Percentiles rank a stretch among this genome's conserved stretches.
Evolutionary conservation across 2,888 invertebrate species (phyloP).

Genomic region (Aproaerema taeniolella): DNA sequence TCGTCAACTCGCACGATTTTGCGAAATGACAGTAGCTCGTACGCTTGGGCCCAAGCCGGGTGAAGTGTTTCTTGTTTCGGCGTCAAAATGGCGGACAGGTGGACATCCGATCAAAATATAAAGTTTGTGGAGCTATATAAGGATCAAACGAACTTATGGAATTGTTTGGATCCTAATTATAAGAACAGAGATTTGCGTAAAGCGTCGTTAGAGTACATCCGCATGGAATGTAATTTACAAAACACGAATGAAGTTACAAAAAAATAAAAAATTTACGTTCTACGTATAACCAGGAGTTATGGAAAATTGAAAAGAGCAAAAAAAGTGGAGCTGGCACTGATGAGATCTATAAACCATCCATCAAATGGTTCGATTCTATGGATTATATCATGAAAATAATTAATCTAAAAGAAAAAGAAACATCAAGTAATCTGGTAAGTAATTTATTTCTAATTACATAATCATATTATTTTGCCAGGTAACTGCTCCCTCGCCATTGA

Average conservation of each 20-base stretch:
- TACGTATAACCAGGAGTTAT: slow-evolving; percentile 21
- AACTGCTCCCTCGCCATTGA: too few species aligned
- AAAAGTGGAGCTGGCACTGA: slow-evolving; percentile 17
- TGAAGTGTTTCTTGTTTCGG: slow-evolving; percentile 13
- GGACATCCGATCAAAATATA: slow-evolving; percentile 22
- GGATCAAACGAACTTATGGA: slow-evolving; percentile 22
- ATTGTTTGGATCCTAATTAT: slow-evolving; percentile 22
- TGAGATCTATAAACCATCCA: slow-evolving; percentile 20
- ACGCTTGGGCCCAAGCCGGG: slow-evolving; percentile 17
- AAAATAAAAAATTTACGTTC: slow-evolving; percentile 20
- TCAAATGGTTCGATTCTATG: slow-evolving; percentile 18
- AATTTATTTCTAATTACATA: too few species aligned
- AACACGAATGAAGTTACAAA: slow-evolving; percentile 9
- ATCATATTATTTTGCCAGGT: too few species aligned
- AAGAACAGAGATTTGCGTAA: slow-evolving; percentile 22
- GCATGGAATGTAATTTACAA: not conserved
- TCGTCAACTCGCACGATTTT: slow-evolving; percentile 14
- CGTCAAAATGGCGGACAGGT: slow-evolving; percentile 20
- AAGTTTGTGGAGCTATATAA: slow-evolving; percentile 20
- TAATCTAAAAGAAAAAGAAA: slow-evolving; percentile 1
- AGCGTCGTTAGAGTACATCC: slow-evolving; percentile 12
- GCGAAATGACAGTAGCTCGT: slow-evolving; percentile 14
- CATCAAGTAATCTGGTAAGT: too few species aligned
- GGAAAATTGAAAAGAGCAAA: slow-evolving; percentile 20
- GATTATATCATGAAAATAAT: slow-evolving; percentile 2